Evolutionary conservation across 2,797 vertebrate genomes (phyloP).

Genomic region (Cirrhinus molitorella): DNA sequence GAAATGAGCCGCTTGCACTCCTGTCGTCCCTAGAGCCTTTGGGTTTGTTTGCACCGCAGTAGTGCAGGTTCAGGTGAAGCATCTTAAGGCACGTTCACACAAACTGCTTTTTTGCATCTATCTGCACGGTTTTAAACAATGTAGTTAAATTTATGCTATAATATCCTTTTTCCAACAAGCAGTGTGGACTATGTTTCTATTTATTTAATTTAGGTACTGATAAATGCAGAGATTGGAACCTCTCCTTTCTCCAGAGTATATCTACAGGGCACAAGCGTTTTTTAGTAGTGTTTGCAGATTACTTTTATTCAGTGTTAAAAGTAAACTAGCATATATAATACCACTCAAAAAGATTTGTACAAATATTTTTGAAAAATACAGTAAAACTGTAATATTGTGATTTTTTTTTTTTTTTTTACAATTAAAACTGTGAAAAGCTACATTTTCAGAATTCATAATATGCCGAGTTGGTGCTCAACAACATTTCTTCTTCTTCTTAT

Average conservation of each 20-base stretch:
- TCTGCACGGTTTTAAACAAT: not conserved
- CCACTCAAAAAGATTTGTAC: too few relatives aligned
- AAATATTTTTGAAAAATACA: too few relatives aligned
- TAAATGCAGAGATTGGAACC: not conserved
- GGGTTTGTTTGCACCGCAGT: constrained; percentile 21
- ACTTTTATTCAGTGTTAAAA: not conserved
- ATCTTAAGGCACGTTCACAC: not conserved
- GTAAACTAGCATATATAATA: not conserved
- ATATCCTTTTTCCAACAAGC: not conserved
- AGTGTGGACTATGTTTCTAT: not conserved
- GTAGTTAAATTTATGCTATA: not conserved
- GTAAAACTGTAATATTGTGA: not conserved
- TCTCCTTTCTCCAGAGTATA: not conserved
- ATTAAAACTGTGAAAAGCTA: not conserved
- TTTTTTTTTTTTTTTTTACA: not conserved
- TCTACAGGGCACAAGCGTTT: not conserved
- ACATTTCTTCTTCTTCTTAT: not conserved
- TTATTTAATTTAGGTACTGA: not conserved
- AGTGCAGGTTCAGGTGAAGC: not conserved
- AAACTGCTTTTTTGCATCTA: not conserved
- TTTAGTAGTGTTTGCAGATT: too few relatives aligned
- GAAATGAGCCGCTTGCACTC: constrained; percentile 51
- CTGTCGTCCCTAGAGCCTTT: constrained; percentile 22
- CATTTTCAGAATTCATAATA: not conserved
- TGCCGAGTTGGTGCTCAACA: not conserved